Conservation (phyloP, 2,113 vertebrate genomes). For the Seriola aureovittata region DNA sequence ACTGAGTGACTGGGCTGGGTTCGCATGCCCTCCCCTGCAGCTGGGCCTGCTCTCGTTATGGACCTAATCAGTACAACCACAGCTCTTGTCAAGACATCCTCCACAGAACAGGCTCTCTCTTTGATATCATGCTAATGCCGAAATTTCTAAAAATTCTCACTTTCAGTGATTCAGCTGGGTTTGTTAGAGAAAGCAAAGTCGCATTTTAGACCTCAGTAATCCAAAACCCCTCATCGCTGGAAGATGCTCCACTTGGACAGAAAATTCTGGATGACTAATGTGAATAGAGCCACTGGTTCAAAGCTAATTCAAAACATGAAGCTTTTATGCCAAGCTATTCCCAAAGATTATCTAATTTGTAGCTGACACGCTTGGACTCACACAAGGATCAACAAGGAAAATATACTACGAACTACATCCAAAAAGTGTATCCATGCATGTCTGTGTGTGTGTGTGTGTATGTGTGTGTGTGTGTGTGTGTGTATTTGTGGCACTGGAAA, state of each 20-base stretch:
- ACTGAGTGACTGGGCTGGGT: conserved; percentile 46
- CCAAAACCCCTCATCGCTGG: conserved; percentile 24
- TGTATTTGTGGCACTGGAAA: neutral
- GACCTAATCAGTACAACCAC: conserved; percentile 65
- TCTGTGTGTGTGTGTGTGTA: neutral
- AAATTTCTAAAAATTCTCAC: conserved; percentile 31
- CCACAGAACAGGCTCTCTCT: conserved; percentile 41
- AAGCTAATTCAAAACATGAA: conserved; percentile 31
- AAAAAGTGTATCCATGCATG: neutral
- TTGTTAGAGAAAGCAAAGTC: conserved; percentile 26
- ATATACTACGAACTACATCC: neutral
- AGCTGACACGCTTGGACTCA: conserved; percentile 19
- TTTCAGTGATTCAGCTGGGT: conserved; percentile 27
- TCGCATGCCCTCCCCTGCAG: conserved; percentile 68
- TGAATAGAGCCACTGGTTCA: conserved; percentile 23
- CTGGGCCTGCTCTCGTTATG: conserved; percentile 59
- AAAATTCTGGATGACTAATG: conserved; percentile 37
- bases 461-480: neutral
- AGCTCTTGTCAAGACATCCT: conserved; percentile 45
- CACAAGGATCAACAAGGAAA: conserved; percentile 22
- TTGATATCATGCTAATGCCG: conserved; percentile 61
- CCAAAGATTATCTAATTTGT: conserved; percentile 48
- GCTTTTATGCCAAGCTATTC: neutral
- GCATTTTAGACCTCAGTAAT: conserved; percentile 4
- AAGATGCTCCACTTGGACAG: conserved; percentile 24